Percentiles rank a stretch among this genome's conserved stretches.
phyloP scores from a whole-genome alignment of 1,140 invertebrate species.

The Drosophila watanabei region DNA sequence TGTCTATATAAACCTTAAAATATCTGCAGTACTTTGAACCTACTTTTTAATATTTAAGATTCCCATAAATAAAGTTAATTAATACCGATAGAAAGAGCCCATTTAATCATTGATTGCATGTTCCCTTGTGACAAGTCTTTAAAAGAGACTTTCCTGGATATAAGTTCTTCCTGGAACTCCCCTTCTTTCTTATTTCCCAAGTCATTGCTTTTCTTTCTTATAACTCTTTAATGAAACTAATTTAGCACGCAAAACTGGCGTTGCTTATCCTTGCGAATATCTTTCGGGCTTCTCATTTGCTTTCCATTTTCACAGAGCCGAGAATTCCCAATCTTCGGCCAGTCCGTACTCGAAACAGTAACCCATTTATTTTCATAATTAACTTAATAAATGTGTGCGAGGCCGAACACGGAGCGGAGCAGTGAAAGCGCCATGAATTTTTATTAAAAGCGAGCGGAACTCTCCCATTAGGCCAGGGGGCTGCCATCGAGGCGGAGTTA shows the following conservation, averaged over 20 bases:
- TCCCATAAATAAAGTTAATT: too few relatives aligned
- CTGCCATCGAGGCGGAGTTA: constrained; percentile 5
- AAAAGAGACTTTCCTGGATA: not conserved
- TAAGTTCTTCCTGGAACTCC: not conserved
- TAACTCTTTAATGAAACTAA: not conserved
- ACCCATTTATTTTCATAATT: constrained; percentile 73
- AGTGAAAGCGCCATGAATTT: constrained; percentile 74
- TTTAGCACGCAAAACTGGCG: constrained; percentile 4
- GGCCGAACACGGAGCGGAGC: constrained; percentile 40
- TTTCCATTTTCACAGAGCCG: not conserved
- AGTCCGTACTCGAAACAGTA: constrained; percentile 9
- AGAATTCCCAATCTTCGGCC: constrained; percentile 5
- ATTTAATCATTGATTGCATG: too few relatives aligned
- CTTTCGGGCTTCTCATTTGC: not conserved
- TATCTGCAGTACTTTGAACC: too few relatives aligned
- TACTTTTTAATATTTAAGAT: too few relatives aligned
- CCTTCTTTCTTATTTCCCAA: not conserved
- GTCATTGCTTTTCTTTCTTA: not conserved
- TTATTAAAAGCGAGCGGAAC: constrained; percentile 71
- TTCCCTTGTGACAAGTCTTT: not conserved
- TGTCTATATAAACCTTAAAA: not conserved
- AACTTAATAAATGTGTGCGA: constrained; percentile 74
- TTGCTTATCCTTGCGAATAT: not conserved
- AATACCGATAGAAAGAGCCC: too few relatives aligned
- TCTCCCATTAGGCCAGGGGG: constrained; percentile 42